Evolutionary conservation across 2,797 vertebrate species (phyloP).

Genomic region (Ambastaia sidthimunki): DNA sequence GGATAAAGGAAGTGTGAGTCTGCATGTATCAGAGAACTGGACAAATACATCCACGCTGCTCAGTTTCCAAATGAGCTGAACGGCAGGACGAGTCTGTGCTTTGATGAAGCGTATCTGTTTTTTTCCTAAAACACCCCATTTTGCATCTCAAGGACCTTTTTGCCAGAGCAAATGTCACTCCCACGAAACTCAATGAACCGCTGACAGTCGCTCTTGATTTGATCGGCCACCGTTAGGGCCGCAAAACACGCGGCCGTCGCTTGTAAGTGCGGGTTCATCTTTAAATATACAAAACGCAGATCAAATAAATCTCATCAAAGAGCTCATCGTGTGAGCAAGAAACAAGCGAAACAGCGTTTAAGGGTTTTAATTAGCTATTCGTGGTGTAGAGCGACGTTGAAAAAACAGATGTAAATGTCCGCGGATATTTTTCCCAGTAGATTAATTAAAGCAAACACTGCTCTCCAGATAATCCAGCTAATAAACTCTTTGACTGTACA

Average conservation of each 20-base stretch:
- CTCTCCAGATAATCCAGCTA: constrained; percentile 52
- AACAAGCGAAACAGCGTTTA: not conserved
- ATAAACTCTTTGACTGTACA: constrained; percentile 52
- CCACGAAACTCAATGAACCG: constrained; percentile 59
- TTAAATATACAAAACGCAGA: constrained; percentile 18
- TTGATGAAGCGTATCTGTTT: constrained; percentile 64
- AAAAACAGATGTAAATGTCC: constrained; percentile 36
- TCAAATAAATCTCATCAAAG: constrained; percentile 1
- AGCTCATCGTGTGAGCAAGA: not conserved
- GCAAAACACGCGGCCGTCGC: not conserved
- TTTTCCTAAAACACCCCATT: constrained; percentile 43
- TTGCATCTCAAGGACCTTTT: constrained; percentile 65
- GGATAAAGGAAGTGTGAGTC: constrained; percentile 81
- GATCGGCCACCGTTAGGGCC: constrained; percentile 1
- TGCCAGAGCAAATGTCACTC: constrained; percentile 60
- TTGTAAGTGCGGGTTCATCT: not conserved
- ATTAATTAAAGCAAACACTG: constrained; percentile 52
- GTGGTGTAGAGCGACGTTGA: not conserved
- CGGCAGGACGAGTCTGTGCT: constrained; percentile 39
- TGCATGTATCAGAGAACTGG: constrained; percentile 82
- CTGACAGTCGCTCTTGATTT: constrained; percentile 42
- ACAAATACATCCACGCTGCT: constrained; percentile 76
- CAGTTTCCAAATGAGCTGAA: constrained; percentile 78
- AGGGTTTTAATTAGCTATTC: constrained; percentile 29
- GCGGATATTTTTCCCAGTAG: constrained; percentile 47